Base-by-base conservation (phyloP, 2,113 vertebrate species). In the Sapayoa aenigma region DNA sequence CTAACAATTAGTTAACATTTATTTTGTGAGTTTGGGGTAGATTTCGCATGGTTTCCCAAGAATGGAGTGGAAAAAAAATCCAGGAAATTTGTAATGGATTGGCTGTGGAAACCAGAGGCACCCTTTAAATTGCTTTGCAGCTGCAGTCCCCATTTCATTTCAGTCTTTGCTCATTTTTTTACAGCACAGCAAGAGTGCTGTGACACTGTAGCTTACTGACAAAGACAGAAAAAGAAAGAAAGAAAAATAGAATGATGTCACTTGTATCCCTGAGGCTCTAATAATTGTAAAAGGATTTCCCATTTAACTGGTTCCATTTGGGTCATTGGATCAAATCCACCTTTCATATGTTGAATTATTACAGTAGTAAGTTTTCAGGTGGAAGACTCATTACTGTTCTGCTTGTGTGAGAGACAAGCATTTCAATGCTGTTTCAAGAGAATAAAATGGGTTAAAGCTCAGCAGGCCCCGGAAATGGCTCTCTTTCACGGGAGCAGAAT, bases 371-470 rank as follows among this genome's bases (percentile, higher is more conserved):
- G 55, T 27, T 85, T 83, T 93, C 66, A 85, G 58, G 39, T 74
- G 39, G 30, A 33, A 91, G 21, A 53, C 59, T 91, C 7, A 3
- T 63, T 90, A 77, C 42, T 52, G 50, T 15, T 79, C 31, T 5
- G 2, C 11, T 66, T 19, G 24, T 44, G 39, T 42, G 59, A 88
- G 37, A 83, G 47, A 47, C 41, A 71, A 74, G 56, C 60, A 75
- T 94, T 90, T 88, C 75, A 30, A 18, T 11, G 10, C 41, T 35
- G 10, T 72, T 96, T 76, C 14, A 17, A 41, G 23, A 18, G 10
- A 93, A 30, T 23, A 80, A 96, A 94, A 90, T 50, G 53, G 56
- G 93, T 84, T 84, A 81, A 91, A 96, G 4, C 93, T 78, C 95
- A 93, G 77, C 83, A 94, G 82, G 82, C 11, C 14, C 28, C 65